Base-by-base conservation (phyloP, 1,140 invertebrate genomes). In the Ptiloglossa arizonensis region DNA sequence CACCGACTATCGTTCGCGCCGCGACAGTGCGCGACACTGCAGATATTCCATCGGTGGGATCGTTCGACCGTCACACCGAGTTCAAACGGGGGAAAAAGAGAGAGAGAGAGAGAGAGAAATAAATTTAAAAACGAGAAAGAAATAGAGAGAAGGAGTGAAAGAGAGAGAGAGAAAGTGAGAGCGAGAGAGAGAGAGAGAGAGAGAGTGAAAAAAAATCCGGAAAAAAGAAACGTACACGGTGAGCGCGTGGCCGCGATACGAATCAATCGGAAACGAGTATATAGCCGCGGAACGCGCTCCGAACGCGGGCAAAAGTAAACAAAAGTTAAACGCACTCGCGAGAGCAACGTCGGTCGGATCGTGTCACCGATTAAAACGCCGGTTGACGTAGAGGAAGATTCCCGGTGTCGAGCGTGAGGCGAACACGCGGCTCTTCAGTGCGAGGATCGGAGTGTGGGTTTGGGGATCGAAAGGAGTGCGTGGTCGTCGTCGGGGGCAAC, bases 341-440 rank as follows among this genome's bases (percentile, higher is more conserved):
- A 29, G 32, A 76, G 41, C 64, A 56, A 68, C 70, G 59, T 68
- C 63, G 72, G 27, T 32, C 50, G 63, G n/a, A 57, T 52, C 29
- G 38, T 50, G 72, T 48, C 50, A 27, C 8, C 63, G 50, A 75
- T 46, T 35, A 56, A 54, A 29, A 22, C 24, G n/a, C 60, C 13
- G 22, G 35, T 66, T 67, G 50, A 67, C 72, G 72, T 74, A 67
- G 29, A 75, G 73, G 52, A 68, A 68, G 62, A 68, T 68, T 59
- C 63, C 64, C 50, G n/a, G 50, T n/a, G 52, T 56, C 29, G 17
- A 68, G 41, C 56, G 66, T 64, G n/a, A n/a, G n/a, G n/a, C n/a
- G n/a, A n/a, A n/a, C n/a, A n/a, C 44, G 54, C 59, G 38, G 17
- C 17, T n/a, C n/a, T n/a, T n/a, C n/a, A n/a, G n/a, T n/a, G n/a